Evolutionary conservation across 2,797 vertebrate species (phyloP).

Genomic region (Phalloptychus januarius): DNA sequence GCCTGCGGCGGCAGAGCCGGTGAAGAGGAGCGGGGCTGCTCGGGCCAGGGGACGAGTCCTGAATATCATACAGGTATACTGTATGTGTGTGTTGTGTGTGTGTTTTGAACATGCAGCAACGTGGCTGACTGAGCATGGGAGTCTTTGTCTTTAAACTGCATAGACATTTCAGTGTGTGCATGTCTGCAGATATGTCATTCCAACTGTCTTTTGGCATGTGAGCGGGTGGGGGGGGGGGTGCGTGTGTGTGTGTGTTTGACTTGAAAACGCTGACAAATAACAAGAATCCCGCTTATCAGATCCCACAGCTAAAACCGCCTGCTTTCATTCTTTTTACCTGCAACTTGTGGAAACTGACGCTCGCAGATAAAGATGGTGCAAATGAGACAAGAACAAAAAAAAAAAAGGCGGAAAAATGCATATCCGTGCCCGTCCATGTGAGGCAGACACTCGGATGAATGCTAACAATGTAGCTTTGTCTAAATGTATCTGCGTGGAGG

Average conservation of each 20-base stretch:
- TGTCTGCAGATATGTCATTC: slow-evolving; percentile 33
- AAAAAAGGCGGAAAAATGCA: slow-evolving; percentile 5
- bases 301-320: slow-evolving; percentile 43
- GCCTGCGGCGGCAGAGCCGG: slow-evolving; percentile 25
- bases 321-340: slow-evolving; percentile 60
- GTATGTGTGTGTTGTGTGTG: background rate
- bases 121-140: slow-evolving; percentile 2
- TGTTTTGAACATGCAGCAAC: slow-evolving; percentile 21
- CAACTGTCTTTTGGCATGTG: background rate
- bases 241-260: slow-evolving; percentile 11
- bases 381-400: slow-evolving; percentile 46
- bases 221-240: background rate
- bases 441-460: slow-evolving; percentile 21
- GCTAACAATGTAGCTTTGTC: background rate
- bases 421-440: slow-evolving; percentile 18
- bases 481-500: background rate
- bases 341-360: slow-evolving; percentile 42
- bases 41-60: slow-evolving; percentile 23
- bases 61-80: slow-evolving; percentile 21
- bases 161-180: slow-evolving; percentile 22
- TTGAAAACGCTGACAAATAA: slow-evolving; percentile 58
- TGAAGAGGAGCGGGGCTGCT: slow-evolving; percentile 9
- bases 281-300: slow-evolving; percentile 51
- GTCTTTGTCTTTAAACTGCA: slow-evolving; percentile 9
- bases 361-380: slow-evolving; percentile 62